Evolutionary conservation across 2,113 vertebrate species (phyloP).

Genomic region (Alethe castanea): DNA sequence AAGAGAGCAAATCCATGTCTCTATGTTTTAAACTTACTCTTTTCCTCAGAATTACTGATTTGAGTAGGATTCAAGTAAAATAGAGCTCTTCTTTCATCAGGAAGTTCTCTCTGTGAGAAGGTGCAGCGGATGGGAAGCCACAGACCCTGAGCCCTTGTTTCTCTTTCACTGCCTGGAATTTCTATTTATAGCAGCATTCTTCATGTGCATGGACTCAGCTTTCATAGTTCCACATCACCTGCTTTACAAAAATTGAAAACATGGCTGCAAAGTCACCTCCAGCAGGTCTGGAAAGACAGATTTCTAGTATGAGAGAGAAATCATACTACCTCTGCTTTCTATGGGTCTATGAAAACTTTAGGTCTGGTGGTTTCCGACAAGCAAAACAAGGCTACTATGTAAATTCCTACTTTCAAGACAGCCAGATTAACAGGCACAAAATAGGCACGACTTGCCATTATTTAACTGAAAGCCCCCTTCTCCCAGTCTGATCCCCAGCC

Average conservation of each 20-base stretch:
- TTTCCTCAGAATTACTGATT: not conserved
- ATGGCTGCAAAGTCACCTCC: not conserved
- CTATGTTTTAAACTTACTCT: not conserved
- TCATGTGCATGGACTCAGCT: not conserved
- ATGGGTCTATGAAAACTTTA: not conserved
- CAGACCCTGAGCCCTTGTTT: not conserved
- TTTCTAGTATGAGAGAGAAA: not conserved
- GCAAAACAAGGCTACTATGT: not conserved
- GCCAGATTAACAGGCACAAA: not conserved
- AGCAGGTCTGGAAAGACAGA: not conserved
- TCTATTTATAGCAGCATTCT: not conserved
- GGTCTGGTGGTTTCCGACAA: fast-evolving
- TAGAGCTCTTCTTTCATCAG: not conserved
- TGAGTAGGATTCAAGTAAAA: not conserved
- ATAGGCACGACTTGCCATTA: not conserved
- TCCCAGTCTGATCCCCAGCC: not conserved
- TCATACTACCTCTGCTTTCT: not conserved
- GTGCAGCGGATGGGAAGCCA: not conserved
- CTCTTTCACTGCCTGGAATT: not conserved
- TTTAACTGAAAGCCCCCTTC: not conserved
- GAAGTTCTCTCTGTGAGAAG: not conserved
- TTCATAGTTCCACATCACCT: not conserved
- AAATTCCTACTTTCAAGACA: not conserved
- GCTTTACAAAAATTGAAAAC: not conserved
- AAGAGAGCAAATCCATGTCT: not conserved